Evolutionary conservation across 2,113 vertebrate species (phyloP), one percentile per base, ranked within the genome.

Genomic region (Sarotherodon lohbergeri): DNA sequence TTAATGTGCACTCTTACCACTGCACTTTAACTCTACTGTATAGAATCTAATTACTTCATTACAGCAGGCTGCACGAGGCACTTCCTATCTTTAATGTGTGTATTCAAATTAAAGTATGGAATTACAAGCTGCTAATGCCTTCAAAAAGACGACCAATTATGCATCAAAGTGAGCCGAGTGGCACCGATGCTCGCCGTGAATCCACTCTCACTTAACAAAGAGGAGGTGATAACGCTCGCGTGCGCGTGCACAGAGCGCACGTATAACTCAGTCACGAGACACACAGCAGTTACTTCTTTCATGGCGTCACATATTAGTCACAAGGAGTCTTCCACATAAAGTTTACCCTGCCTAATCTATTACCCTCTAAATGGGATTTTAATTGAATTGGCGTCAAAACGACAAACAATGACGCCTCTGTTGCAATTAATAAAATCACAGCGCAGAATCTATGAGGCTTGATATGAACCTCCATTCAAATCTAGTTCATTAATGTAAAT

Each of bases 361-460:
- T 98, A 98, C 97, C 97, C 97, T 96, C 97, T 96, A 98, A 98
- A 98, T 97, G 97, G 97, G 96, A 97, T 98, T 98, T 97, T 97
- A 95, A 98, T 97, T 98, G 98, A 99, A 98, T 97, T 97, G 95
- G 97, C 97, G 97, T 98, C 98, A 98, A 98, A 98, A 98, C 97
- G 97, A 98, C 97, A 97, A 98, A 97, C 98, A 98, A 98, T 97
- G 98, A 98, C 97, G 98, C 97, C 97, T 98, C 97, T 97, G 97
- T 98, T 97, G 97, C 97, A 99, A 98, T 99, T 98, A 99, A 98
- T 98, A 99, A 98, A 99, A 98, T 98, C 97, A 98, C 97, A 97
- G 97, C 95, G 96, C 97, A 97, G 98, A 99, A 98, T 99, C 98
- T 98, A 99, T 98, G 98, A 99, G 98, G 98, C 98, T 99, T 99